Evolutionary conservation across 2,797 vertebrate genomes (phyloP).

Genomic region (Squalus acanthias): DNA sequence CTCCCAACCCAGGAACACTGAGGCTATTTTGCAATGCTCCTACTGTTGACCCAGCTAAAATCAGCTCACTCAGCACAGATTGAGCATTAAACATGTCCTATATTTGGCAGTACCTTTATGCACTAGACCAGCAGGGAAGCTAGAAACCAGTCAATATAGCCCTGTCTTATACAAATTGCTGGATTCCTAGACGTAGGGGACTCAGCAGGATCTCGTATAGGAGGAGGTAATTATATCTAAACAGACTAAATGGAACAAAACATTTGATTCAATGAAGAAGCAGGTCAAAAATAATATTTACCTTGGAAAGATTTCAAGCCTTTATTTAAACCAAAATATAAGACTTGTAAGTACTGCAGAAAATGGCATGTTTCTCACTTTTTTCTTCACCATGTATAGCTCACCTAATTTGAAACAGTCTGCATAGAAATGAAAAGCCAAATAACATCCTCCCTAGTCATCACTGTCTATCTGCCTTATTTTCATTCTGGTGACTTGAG

Average conservation of each 20-base stretch:
- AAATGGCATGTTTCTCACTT: not conserved
- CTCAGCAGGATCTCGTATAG: not conserved
- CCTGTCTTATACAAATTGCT: not conserved
- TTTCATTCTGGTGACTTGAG: not conserved
- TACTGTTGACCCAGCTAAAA: not conserved
- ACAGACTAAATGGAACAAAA: not conserved
- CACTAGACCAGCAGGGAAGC: not conserved
- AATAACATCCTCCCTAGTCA: not conserved
- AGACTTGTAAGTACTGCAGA: not conserved
- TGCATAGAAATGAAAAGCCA: not conserved
- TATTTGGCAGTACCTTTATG: too few species aligned
- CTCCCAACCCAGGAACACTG: not conserved
- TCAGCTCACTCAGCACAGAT: not conserved
- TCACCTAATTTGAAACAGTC: not conserved
- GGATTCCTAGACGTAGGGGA: not conserved
- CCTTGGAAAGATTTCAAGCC: not conserved
- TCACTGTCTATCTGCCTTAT: not conserved
- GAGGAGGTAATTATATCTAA: not conserved
- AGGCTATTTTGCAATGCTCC: not conserved
- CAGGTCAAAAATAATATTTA: not conserved
- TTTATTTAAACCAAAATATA: not conserved
- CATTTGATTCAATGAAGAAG: not conserved
- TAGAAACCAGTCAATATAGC: not conserved
- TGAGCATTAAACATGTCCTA: not conserved
- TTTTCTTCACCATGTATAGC: not conserved